phyloP scores from a whole-genome alignment of 2,797 vertebrate genomes.

The Adrianichthys oophorus region DNA sequence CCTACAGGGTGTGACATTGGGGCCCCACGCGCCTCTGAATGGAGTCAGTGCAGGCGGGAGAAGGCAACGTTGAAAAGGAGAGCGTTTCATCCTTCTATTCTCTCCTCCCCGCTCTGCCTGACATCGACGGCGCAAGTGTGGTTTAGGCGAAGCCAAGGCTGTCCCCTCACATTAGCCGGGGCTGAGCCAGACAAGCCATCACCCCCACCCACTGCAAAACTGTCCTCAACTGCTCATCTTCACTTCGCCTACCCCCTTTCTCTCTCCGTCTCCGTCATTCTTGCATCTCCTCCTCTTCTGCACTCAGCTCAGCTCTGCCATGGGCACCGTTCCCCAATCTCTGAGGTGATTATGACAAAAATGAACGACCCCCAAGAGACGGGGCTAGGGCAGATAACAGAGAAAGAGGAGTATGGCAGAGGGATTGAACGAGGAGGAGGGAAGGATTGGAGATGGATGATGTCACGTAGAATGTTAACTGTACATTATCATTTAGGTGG shows the following conservation, averaged over 20 bases:
- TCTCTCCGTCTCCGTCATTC: conserved; percentile 22
- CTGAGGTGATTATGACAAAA: conserved; percentile 81
- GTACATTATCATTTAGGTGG: conserved; percentile 55
- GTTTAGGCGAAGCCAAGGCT: conserved; percentile 75
- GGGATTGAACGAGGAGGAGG: conserved; percentile 56
- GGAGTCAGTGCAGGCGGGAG: conserved; percentile 65
- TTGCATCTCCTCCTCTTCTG: conserved; percentile 53
- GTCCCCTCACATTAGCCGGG: conserved; percentile 78
- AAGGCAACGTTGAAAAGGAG: conserved; percentile 64
- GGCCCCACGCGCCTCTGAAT: conserved; percentile 70
- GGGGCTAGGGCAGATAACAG: conserved; percentile 68
- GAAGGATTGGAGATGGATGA: conserved; percentile 66
- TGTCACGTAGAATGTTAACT: conserved; percentile 70
- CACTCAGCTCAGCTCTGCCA: conserved; percentile 66
- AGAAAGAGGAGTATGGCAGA: conserved; percentile 56
- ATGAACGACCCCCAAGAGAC: conserved; percentile 75
- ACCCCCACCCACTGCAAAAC: conserved; percentile 37
- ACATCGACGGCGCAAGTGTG: conserved; percentile 56
- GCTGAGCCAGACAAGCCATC: conserved; percentile 73
- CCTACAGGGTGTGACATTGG: conserved; percentile 80
- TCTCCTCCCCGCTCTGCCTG: conserved; percentile 65
- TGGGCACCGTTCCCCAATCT: conserved; percentile 78
- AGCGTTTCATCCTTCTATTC: conserved; percentile 73
- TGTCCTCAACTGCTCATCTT: conserved; percentile 56
- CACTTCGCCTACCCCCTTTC: conserved; percentile 8